These are phyloP conservation scores for Scaptomyza montana DNA, from an alignment of 1,140 invertebrate genomes.

Conservation along the genomic window DNA sequence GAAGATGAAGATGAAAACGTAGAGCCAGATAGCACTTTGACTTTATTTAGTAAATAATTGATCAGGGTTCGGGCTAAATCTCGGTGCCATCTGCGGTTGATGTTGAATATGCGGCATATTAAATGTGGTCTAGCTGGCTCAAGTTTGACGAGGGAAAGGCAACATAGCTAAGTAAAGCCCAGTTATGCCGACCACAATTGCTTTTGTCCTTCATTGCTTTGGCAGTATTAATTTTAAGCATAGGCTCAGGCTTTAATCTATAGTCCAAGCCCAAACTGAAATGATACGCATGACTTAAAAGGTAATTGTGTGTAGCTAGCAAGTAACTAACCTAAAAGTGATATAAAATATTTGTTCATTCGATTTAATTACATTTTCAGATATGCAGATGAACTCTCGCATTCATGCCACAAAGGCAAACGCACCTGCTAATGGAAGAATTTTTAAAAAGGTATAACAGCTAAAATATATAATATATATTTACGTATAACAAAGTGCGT, in stretches of 20 bases:
- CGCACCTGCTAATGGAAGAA: neutral
- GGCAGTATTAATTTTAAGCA: slow-evolving; percentile 18
- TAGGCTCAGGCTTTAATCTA: slow-evolving; percentile 30
- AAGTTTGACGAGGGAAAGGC: slow-evolving; percentile 33
- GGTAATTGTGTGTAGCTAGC: slow-evolving; percentile 7
- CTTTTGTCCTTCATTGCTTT: slow-evolving; percentile 28
- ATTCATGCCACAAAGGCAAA: neutral
- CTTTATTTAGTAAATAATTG: slow-evolving; percentile 57
- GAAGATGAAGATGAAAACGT: neutral
- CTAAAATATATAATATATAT: slow-evolving; percentile 30
- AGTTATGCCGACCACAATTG: slow-evolving; percentile 44
- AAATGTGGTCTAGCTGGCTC: slow-evolving; percentile 34
- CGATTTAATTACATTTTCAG: slow-evolving; percentile 6
- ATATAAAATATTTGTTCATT: neutral
- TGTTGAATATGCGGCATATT: slow-evolving; percentile 47
- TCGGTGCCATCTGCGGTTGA: slow-evolving; percentile 41
- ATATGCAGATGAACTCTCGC: neutral
- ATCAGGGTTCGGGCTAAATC: slow-evolving; percentile 52
- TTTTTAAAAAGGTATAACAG: slow-evolving; percentile 13
- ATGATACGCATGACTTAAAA: slow-evolving; percentile 8
- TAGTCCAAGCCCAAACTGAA: slow-evolving; percentile 1
- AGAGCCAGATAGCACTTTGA: neutral
- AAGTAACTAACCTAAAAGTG: slow-evolving; percentile 1
- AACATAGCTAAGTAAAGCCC: slow-evolving; percentile 16
- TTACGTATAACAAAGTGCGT: slow-evolving; percentile 45